Conservation (phyloP, 2,888 invertebrate genomes). For the Leptopilina syphax region DNA sequence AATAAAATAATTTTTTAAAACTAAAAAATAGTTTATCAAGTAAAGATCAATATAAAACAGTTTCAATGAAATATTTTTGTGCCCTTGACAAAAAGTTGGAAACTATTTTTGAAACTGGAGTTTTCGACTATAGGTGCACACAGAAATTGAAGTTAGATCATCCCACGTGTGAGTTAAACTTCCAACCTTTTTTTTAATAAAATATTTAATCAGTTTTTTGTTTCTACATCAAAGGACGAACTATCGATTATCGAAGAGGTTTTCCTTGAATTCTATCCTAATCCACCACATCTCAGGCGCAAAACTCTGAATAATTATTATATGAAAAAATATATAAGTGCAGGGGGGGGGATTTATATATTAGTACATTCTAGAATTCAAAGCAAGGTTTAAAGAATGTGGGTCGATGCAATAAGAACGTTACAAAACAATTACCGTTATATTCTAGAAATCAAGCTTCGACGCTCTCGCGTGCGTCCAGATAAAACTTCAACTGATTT, state of each 20-base stretch:
- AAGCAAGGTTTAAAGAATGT: conserved; percentile 15
- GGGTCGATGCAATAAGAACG: conserved; percentile 37
- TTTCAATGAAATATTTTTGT: background rate
- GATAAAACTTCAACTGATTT: conserved; percentile 21
- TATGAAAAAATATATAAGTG: no score
- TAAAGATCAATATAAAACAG: background rate
- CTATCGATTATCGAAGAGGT: conserved; percentile 7
- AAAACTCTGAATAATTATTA: conserved; percentile 24
- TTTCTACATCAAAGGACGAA: conserved; percentile 1
- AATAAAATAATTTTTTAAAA: no score
- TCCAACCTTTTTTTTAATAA: background rate
- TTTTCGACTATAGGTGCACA: background rate
- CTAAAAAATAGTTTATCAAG: background rate
- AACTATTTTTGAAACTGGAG: conserved; percentile 1
- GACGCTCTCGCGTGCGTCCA: conserved; percentile 33
- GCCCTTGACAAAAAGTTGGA: background rate
- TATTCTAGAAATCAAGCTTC: conserved; percentile 38
- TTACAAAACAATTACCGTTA: conserved; percentile 38
- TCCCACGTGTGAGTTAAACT: conserved; percentile 4
- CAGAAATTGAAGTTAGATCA: background rate
- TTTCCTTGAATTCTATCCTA: conserved; percentile 42
- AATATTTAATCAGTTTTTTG: conserved; percentile 5
- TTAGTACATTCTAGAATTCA: conserved; percentile 19
- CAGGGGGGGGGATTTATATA: background rate
- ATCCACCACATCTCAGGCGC: conserved; percentile 51